Conservation (phyloP, 2,113 vertebrate species). For the Silurus meridionalis region DNA sequence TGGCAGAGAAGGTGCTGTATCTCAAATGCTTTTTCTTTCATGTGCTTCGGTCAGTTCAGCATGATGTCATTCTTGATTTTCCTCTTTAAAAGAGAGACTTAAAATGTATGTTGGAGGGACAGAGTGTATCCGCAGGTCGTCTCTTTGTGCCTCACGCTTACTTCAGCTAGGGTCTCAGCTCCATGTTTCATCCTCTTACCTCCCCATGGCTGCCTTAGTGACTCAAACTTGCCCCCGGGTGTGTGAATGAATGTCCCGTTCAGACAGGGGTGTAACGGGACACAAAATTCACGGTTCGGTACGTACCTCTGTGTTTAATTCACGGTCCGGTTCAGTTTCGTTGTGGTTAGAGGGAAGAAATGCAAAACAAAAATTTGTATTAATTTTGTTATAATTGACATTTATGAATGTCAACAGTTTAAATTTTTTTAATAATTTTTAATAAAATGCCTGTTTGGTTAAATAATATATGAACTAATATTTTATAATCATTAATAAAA, state of each 20-base stretch:
- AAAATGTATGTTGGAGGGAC: not conserved
- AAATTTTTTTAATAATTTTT: too few relatives aligned
- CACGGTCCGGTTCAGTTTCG: too few relatives aligned
- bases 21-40: not conserved
- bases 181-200: not conserved
- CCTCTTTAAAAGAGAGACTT: not conserved
- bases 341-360: too few relatives aligned
- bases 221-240: not conserved
- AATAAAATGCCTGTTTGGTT: too few relatives aligned
- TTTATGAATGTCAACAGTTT: too few relatives aligned
- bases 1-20: not conserved
- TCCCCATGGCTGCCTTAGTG: not conserved
- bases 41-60: not conserved
- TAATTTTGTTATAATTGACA: too few relatives aligned
- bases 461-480: too few relatives aligned
- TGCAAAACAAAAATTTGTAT: too few relatives aligned
- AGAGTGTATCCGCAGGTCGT: not conserved
- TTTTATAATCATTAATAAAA: too few relatives aligned
- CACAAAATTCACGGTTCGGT: too few relatives aligned
- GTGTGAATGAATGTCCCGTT: not conserved
- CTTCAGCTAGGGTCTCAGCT: not conserved
- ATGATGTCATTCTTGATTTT: not conserved
- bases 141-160: not conserved
- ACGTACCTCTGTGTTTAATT: too few relatives aligned
- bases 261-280: not conserved